Percentiles rank a stretch among this genome's conserved stretches.
These are phyloP conservation scores for Dascyllus trimaculatus DNA, from an alignment of 2,113 vertebrate genomes.

Conservation along the genomic window DNA sequence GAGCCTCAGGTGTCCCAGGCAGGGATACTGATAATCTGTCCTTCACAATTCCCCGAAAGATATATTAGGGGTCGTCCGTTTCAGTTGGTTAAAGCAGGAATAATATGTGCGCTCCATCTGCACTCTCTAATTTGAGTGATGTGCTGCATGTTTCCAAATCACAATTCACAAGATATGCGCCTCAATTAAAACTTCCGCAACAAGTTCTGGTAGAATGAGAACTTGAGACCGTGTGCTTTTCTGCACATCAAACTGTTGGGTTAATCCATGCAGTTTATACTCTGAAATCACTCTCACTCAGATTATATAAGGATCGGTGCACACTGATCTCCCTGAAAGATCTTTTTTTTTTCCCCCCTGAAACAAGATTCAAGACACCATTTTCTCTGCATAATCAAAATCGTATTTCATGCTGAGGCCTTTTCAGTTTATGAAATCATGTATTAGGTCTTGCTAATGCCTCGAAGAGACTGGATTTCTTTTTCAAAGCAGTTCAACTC, in stretches of 20 bases:
- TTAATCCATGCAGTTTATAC: constrained; percentile 16
- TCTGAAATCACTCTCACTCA: constrained; percentile 45
- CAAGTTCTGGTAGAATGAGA: constrained; percentile 29
- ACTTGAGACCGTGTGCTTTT: constrained; percentile 4
- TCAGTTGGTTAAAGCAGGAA: constrained; percentile 40
- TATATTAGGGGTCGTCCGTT: constrained; percentile 4
- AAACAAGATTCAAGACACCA: constrained; percentile 19
- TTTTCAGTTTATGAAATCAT: constrained; percentile 31
- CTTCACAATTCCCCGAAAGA: constrained; percentile 17
- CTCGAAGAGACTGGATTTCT: not conserved
- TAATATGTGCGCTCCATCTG: constrained; percentile 30
- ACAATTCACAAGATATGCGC: not conserved
- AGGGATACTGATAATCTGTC: constrained; percentile 23
- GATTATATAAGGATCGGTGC: constrained; percentile 47
- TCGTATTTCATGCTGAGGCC: constrained; percentile 12
- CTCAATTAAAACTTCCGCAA: constrained; percentile 36
- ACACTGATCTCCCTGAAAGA: constrained; percentile 31
- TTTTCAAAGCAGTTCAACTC: not conserved
- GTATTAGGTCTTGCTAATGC: constrained; percentile 1
- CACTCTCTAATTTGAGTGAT: constrained; percentile 21
- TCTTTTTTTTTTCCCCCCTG: constrained; percentile 12
- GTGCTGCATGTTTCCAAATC: not conserved
- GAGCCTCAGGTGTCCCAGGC: constrained; percentile 28
- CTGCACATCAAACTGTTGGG: constrained; percentile 24
- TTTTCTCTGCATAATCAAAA: constrained; percentile 45